Evolutionary conservation across 1,140 invertebrate species (phyloP).

Genomic region (Dendroctonus ponderosae): DNA sequence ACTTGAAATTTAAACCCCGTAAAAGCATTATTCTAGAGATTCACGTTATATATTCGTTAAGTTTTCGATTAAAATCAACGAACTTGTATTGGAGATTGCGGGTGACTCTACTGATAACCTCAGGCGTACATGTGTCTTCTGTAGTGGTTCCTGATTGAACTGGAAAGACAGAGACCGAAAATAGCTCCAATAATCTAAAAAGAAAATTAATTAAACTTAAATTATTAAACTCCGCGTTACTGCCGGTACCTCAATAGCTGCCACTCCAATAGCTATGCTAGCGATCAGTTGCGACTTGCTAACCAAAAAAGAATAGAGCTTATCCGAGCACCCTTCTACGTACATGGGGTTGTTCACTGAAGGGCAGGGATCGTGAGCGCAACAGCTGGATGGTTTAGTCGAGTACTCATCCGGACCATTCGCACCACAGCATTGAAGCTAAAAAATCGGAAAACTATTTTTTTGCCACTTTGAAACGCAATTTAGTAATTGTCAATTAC

Average conservation of each 20-base stretch:
- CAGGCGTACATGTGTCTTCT: conserved; percentile 45
- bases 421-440: conserved; percentile 62
- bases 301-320: conserved; percentile 52
- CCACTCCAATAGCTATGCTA: conserved; percentile 64
- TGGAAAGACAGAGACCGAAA: conserved; percentile 46
- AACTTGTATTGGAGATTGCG: too few species aligned
- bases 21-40: too few species aligned
- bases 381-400: conserved; percentile 37
- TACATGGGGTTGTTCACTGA: conserved; percentile 16
- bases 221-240: too few species aligned
- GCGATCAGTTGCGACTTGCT: conserved; percentile 59
- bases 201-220: conserved; percentile 22
- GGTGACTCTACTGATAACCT: not conserved
- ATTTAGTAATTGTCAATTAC: too few species aligned
- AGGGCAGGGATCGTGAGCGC: conserved; percentile 18
- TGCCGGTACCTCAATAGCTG: conserved; percentile 61
- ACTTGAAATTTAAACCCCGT: too few species aligned
- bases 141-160: conserved; percentile 48
- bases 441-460: conserved; percentile 5
- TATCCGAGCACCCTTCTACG: conserved; percentile 34
- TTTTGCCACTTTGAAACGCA: too few species aligned
- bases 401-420: conserved; percentile 51
- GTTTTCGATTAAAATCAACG: too few species aligned
- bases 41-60: too few species aligned
- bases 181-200: conserved; percentile 50